Evolutionary conservation across 2,888 invertebrate genomes (phyloP), one percentile per base, ranked within the genome.

Genomic region (Neoaliturus tenellus): DNA sequence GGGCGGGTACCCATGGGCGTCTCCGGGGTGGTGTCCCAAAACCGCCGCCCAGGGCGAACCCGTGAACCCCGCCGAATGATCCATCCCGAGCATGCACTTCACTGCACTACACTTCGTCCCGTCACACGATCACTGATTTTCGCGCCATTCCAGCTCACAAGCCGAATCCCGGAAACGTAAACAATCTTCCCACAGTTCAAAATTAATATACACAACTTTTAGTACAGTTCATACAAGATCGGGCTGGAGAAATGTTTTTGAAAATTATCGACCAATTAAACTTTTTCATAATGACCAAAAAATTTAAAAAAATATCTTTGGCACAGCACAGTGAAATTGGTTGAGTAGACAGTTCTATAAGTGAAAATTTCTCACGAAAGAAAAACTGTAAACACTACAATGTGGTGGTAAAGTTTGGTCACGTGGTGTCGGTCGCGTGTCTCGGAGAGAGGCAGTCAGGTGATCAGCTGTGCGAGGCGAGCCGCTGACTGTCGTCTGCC

Each of bases 1-100:
- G 93, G 94, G 87, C 93, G 87, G 81, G 84, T 88, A 89, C 82
- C 88, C 87, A 90, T 90, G 84, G 90, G 89, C 89, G 89, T 88
- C 85, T 87, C 91, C 91, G 85, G 90, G 89, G 51, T 90, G 90
- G 86, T 91, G 91, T 58, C 87, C 88, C 90, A 93, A 91, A 89
- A 92, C 91, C 90, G 94, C 95, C 88, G 95, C 95, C 95, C 95
- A 95, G 89, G 95, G 95, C 90, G 95, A 95, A 89, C 94, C 41
- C 8, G 84, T 82, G 84, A 84, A 84, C 17, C 84, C 84, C 89
- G 95, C 94, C 88, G 95, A 95, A 91, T 96, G 96, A 93, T 96
- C 96, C 95, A 96, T 91, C 89, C 91, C 90, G 90, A 90, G 90
- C 82, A 90, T 87, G 86, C 84, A 85, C 84, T 83, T 84, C 82